Evolutionary conservation across 2,113 vertebrate species (phyloP), one percentile per base, ranked within the genome.

Genomic region (Heteronetta atricapilla): DNA sequence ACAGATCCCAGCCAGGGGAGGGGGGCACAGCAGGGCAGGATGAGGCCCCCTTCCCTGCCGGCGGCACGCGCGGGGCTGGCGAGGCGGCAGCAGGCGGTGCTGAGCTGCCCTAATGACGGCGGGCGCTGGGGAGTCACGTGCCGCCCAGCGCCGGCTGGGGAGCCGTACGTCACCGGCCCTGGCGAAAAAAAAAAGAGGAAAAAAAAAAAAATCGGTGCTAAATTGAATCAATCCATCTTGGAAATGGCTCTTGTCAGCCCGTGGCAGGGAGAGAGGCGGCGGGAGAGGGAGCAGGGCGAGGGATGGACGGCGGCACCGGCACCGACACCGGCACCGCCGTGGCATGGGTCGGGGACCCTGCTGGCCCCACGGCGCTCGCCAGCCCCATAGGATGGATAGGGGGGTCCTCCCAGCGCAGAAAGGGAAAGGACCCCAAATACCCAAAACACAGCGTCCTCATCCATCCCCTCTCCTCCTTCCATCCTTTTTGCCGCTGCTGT

Each of bases 171-270:
- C 98, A 98, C 97, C 95, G 88, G 97, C 97, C 97, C 98, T 97
- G 50, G 97, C 96, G 46, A 19, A 46, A 20, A 20, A 46, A 46
- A 46, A 21, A 48, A 48, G 15, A 46, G 20, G 4, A 21, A 21
- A 48, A 48, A 46, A 46, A 46, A 97, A 89, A 86, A 98, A 97
- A 98, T 97, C 95, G 96, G 98, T 97, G 97, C 98, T 98, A 98
- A 98, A 98, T 98, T 98, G 98, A 98, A 98, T 98, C 98, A 98
- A 98, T 98, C 98, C 98, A 98, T 98, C 98, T 98, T 98, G 96
- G 98, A 98, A 98, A 98, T 98, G 98, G 98, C 97, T 98, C 97
- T 98, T 98, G 98, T 98, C 98, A 98, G 98, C 94, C 97, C 38
- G 97, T 98, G 98, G 98, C 97, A 98, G 97, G 96, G 97, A 97